Conservation (phyloP, 1,140 invertebrate species). For the Theocolax elegans region DNA sequence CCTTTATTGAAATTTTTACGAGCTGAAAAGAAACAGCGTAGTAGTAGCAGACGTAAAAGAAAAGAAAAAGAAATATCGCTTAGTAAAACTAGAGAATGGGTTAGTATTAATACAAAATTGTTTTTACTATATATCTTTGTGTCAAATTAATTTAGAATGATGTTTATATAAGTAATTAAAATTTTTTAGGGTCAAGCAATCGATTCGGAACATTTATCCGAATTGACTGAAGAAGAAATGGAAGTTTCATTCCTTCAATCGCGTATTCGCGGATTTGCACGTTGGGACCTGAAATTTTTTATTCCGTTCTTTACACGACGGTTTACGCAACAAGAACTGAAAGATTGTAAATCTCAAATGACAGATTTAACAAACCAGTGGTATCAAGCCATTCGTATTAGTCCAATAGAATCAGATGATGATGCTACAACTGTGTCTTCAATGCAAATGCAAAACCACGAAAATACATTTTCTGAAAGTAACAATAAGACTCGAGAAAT, state of each 20-base stretch:
- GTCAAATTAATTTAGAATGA: background rate
- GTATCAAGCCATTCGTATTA: constrained; percentile 93
- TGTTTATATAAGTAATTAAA: constrained; percentile 33
- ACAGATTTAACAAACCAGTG: constrained; percentile 94
- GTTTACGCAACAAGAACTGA: constrained; percentile 94
- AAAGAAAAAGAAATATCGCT: constrained; percentile 88
- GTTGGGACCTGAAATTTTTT: constrained; percentile 92
- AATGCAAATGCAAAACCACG: constrained; percentile 57
- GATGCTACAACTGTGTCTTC: constrained; percentile 65
- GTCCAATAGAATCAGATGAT: constrained; percentile 78
- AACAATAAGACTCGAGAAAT: constrained; percentile 46
- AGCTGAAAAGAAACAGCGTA: constrained; percentile 75
- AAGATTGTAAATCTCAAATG: constrained; percentile 96
- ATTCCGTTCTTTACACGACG: constrained; percentile 94
- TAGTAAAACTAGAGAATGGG: constrained; percentile 97
- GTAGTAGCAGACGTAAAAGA: constrained; percentile 73
- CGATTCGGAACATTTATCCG: constrained; percentile 95
- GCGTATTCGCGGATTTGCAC: constrained; percentile 84
- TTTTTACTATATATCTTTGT: constrained; percentile 22
- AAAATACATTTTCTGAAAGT: constrained; percentile 46
- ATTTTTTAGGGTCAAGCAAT: constrained; percentile 85
- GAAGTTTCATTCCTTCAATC: constrained; percentile 79
- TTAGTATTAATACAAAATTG: constrained; percentile 53
- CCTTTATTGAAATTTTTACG: constrained; percentile 89
- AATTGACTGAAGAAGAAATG: constrained; percentile 94